A percentile compares a stretch with the other conserved stretches of the same genome.
These are phyloP conservation scores for Akabosia matsudoensis DNA, from an alignment of 1,140 invertebrate species.

Conservation along the genomic window DNA sequence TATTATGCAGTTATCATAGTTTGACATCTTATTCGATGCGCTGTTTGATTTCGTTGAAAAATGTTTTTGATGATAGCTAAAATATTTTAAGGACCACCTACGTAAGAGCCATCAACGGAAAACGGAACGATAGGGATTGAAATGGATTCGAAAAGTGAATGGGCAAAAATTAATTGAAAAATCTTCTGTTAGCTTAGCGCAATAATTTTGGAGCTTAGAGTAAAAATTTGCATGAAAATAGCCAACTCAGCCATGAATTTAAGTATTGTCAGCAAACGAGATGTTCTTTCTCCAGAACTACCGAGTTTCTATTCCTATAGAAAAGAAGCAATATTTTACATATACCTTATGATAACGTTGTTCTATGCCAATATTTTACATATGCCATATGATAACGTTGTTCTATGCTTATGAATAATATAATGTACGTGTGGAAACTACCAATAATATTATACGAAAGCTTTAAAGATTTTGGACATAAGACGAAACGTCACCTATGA, in stretches of 20 bases:
- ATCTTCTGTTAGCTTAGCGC: too few species aligned
- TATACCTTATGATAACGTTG: background rate
- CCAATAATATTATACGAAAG: background rate
- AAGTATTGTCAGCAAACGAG: too few species aligned
- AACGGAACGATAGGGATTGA: too few species aligned
- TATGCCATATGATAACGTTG: background rate
- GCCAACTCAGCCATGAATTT: too few species aligned
- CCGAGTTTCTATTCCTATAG: background rate
- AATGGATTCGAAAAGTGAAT: too few species aligned
- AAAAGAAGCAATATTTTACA: background rate
- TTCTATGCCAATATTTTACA: background rate
- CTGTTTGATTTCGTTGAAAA: background rate
- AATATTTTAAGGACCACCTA: background rate
- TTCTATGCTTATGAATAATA: background rate
- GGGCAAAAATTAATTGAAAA: too few species aligned
- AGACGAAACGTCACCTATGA: too few species aligned
- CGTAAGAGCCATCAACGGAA: background rate
- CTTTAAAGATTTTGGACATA: background rate
- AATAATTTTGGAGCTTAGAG: too few species aligned
- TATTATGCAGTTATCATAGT: background rate
- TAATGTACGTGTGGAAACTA: background rate
- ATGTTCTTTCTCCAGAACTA: background rate
- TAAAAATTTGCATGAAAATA: too few species aligned
- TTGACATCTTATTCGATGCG: background rate
- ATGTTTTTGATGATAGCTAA: background rate